These are phyloP conservation scores for Menidia beryllina DNA, from an alignment of 2,113 vertebrate genomes.

Conservation along the genomic window DNA sequence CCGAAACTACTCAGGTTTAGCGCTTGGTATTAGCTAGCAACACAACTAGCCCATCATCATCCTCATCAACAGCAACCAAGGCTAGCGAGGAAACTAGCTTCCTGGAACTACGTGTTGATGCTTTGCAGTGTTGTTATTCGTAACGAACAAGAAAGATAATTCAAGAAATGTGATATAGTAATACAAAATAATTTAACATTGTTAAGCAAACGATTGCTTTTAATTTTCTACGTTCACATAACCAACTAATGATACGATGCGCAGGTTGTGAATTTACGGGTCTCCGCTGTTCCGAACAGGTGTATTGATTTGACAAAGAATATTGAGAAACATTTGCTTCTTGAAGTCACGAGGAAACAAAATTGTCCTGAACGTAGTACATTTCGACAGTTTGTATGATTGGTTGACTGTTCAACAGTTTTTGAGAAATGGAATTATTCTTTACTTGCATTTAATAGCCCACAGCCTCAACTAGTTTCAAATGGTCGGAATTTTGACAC, in stretches of 20 bases:
- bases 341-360: too few relatives aligned
- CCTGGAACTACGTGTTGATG: not conserved
- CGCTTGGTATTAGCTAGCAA: slow-evolving; percentile 58
- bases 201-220: not conserved
- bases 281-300: slow-evolving; percentile 61
- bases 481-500: slow-evolving; percentile 5
- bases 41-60: slow-evolving; percentile 63
- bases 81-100: slow-evolving; percentile 36
- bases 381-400: not conserved
- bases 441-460: too few relatives aligned
- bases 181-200: not conserved
- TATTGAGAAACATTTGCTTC: not conserved
- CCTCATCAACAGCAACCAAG: slow-evolving; percentile 43
- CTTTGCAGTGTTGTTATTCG: not conserved
- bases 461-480: not conserved
- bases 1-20: slow-evolving; percentile 38
- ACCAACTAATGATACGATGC: slow-evolving; percentile 59
- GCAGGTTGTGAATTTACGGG: slow-evolving; percentile 57
- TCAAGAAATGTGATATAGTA: not conserved
- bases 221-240: slow-evolving; percentile 22
- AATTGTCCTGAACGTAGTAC: not conserved
- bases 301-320: slow-evolving; percentile 32
- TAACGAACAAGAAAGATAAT: not conserved
- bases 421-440: not conserved
- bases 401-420: too few relatives aligned